Base-by-base conservation (phyloP, 2,888 invertebrate species). In the Patella pellucida region DNA sequence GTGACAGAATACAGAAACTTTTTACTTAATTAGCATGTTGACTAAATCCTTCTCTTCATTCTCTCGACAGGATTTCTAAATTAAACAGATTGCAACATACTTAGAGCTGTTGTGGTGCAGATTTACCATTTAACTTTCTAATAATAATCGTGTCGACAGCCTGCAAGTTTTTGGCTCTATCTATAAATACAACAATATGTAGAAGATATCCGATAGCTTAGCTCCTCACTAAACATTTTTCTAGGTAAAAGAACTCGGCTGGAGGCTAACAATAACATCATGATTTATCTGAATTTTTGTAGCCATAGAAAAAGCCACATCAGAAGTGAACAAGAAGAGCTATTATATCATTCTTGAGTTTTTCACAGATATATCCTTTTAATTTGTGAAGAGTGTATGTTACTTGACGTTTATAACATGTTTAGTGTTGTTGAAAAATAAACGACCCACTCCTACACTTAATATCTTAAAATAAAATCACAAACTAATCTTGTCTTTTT, bases 161-260 rank as follows among this genome's bases (percentile, higher is more conserved):
- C 19, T 19, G 19, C 62, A 62, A 23, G 23, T 19, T 62, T 62
- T 62, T 62, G 62, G 62, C 19, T 62, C 62, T 62, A 62, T 19
- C 62, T 62, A 62, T 62, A 62, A 62, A 62, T 62, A 62, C 62
- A 62, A 62, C 62, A 62, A 62, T 62, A 62, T 62, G 62, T 62
- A 62, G 62, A 62, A 62, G 62, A 62, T 62, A 62, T 62, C 62
- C 11, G 62, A 62, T 62, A 62, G 19, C 62, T 62, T 14, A 62
- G 23, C 19, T 62, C 23, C 62, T 62, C 62, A 62, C 62, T 62
- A 62, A 62, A 62, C 23, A 62, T 62, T 62, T 62, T 19, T 23
- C 62, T 62, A 62, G 62, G 62, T 23, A 62, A 62, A 62, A 62
- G 62, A 62, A 62, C 19, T 62, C 3, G 62, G 23, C 12, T 62